Percentiles rank a stretch among this genome's conserved stretches.
Evolutionary conservation across 2,797 vertebrate species (phyloP).

Genomic region (Allobates femoralis): DNA sequence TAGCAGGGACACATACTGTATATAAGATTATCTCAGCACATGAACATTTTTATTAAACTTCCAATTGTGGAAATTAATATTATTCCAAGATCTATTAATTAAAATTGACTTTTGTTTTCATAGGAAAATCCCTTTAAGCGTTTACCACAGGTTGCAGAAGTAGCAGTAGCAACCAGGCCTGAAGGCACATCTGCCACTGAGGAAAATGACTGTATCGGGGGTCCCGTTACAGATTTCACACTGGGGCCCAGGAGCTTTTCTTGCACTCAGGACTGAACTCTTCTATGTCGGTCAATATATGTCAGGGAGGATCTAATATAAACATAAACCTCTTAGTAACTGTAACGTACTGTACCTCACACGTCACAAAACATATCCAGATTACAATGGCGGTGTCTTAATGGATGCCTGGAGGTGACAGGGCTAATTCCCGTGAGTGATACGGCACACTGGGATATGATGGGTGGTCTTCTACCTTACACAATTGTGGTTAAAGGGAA

Average conservation of each 20-base stretch:
- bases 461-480: conserved; percentile 48
- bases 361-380: background rate
- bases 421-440: conserved; percentile 43
- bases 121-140: too few relatives aligned
- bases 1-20: too few relatives aligned
- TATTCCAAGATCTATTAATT: too few relatives aligned
- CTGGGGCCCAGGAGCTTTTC: background rate
- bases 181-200: background rate
- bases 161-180: background rate
- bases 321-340: conserved; percentile 22
- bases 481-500: conserved; percentile 46
- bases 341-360: conserved; percentile 13
- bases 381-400: conserved; percentile 20
- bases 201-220: background rate
- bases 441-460: background rate
- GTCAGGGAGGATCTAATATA: conserved; percentile 15
- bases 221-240: background rate
- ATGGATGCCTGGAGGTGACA: conserved; percentile 51
- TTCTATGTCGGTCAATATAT: background rate
- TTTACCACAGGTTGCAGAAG: background rate
- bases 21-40: too few relatives aligned
- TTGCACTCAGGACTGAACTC: background rate
- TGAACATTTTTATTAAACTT: too few relatives aligned
- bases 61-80: too few relatives aligned
- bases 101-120: too few relatives aligned